Evolutionary conservation across 2,888 invertebrate genomes (phyloP).

Genomic region (Apamea monoglypha): DNA sequence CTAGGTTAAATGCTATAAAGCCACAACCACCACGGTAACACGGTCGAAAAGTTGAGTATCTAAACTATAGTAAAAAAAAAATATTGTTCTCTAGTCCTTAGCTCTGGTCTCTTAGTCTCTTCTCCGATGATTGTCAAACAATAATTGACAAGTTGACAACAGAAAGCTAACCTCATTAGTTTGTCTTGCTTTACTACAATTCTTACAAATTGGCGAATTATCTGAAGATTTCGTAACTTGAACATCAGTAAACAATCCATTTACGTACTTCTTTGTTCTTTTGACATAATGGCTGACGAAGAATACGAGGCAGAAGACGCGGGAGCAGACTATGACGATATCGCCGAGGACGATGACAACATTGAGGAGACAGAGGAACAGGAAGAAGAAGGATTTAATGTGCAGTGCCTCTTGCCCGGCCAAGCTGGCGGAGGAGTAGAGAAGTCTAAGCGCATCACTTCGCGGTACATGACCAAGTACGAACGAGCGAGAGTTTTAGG

Average conservation of each 20-base stretch:
- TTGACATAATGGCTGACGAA: slow-evolving; percentile 93
- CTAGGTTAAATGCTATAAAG: too few relatives aligned
- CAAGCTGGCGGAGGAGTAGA: slow-evolving; percentile 95
- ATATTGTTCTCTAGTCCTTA: too few relatives aligned
- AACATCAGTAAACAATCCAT: neutral
- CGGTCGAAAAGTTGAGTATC: neutral
- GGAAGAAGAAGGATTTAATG: slow-evolving; percentile 96
- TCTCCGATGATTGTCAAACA: too few relatives aligned
- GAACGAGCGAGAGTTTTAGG: slow-evolving; percentile 87
- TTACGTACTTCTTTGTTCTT: neutral
- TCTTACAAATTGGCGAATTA: neutral
- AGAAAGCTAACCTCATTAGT: slow-evolving; percentile 25
- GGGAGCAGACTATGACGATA: slow-evolving; percentile 97
- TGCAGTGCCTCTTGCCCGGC: slow-evolving; percentile 95
- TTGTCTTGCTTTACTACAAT: neutral
- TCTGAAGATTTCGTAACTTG: neutral
- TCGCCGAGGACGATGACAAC: slow-evolving; percentile 95
- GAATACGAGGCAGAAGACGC: slow-evolving; percentile 95
- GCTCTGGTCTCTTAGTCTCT: too few relatives aligned
- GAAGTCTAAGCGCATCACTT: slow-evolving; percentile 97
- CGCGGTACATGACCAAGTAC: slow-evolving; percentile 99
- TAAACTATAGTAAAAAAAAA: neutral
- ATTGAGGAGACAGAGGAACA: slow-evolving; percentile 96
- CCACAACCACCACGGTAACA: neutral
- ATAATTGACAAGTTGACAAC: slow-evolving; percentile 21